phyloP scores from a whole-genome alignment of 2,888 invertebrate species.

The Papilio demoleus region DNA sequence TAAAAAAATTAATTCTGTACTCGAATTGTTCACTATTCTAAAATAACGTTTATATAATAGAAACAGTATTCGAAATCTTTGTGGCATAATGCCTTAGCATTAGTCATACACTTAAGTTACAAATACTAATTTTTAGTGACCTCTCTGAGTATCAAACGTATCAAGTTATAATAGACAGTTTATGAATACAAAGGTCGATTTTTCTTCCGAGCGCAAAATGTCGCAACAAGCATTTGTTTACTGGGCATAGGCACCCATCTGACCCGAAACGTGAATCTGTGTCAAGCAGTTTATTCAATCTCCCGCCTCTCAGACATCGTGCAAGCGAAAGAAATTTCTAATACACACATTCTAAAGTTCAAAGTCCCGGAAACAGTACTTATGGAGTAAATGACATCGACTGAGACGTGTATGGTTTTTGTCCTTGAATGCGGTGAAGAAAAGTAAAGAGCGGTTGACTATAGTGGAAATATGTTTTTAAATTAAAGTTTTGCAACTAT shows the following conservation, averaged over 20 bases:
- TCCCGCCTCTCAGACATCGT: constrained; percentile 58
- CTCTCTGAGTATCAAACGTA: no score
- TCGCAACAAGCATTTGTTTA: constrained; percentile 73
- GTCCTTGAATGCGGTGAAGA: constrained; percentile 76
- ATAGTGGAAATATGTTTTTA: neutral
- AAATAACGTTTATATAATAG: no score
- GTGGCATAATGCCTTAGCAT: no score
- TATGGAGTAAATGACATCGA: constrained; percentile 63
- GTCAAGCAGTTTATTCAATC: constrained; percentile 84
- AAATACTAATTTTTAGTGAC: no score
- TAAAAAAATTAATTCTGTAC: no score
- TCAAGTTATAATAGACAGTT: neutral
- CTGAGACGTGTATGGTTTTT: constrained; percentile 63
- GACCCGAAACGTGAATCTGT: constrained; percentile 82
- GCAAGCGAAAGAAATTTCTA: constrained; percentile 59
- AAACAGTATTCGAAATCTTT: no score
- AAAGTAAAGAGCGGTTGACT: constrained; percentile 39
- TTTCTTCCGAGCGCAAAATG: constrained; percentile 63
- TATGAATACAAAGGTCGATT: constrained; percentile 38
- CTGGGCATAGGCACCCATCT: constrained; percentile 74
- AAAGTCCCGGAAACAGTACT: constrained; percentile 48
- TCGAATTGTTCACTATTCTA: no score
- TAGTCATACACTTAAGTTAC: no score
- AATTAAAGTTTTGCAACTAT: neutral
- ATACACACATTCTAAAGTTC: constrained; percentile 53